Base-by-base conservation (phyloP, 2,888 invertebrate genomes). In the Cryptosula pallasiana region DNA sequence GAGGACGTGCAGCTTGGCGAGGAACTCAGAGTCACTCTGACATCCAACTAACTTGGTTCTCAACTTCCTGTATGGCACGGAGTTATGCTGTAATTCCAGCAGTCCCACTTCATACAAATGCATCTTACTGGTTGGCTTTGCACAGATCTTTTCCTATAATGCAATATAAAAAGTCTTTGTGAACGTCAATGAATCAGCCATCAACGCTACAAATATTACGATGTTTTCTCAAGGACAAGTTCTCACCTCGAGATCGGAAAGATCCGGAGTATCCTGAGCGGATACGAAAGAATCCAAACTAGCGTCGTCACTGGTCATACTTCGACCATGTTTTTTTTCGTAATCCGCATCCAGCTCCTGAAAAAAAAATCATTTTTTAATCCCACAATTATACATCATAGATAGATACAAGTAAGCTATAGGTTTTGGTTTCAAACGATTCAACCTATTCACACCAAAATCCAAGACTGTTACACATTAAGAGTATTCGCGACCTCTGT, bases 1-100 rank as follows among this genome's bases (percentile, higher is more conserved):
- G 76, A 99, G 87, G 82, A 98, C 97, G 82, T 95, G 92, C 75
- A 99, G 88, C 87, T 99, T 99, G 72, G 95, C 94, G 78, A 97
- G 87, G 87, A 95, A 99, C 86, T 99, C 98, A 0, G 91, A 89
- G 84, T 98, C 97, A 1, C 92, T 91, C 57, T 90, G 89, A 85
- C 97, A 97, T 76, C 91, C 90, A 29, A 95, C 91, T 79, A 93
- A 87, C 77, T 94, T 94, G 0, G 95, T 92, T 74, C 96, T 81
- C n/a, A 85, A 77, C 20, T 81, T 81, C 71, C 86, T 77, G 75
- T 81, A 86, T 0, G 80, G 78, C 1, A 87, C 82, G 72, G 81
- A 78, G n/a, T 86, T 86, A 77, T 89, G 89, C 84, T 95, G 93
- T 75, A 93, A 88, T 76, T 92, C 92, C 80, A 91, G 90, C 35